phyloP scores from a whole-genome alignment of 1,140 invertebrate species.

The Euglossa dilemma region DNA sequence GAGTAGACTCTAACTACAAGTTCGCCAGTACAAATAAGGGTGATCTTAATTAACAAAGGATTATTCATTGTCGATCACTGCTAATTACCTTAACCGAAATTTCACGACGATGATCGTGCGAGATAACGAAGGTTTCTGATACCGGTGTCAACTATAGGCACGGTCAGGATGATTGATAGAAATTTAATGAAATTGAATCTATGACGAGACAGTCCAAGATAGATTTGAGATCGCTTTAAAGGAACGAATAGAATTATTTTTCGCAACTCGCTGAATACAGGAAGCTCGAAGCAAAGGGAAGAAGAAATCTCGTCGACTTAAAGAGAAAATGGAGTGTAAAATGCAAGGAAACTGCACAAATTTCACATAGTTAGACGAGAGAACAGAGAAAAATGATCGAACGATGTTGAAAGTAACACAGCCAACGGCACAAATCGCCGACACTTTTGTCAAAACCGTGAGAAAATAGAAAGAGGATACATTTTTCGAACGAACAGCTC shows the following conservation, averaged over 20 bases:
- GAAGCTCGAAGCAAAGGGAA: not conserved
- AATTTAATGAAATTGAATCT: too few species aligned
- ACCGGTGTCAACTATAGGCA: too few species aligned
- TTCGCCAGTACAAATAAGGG: not conserved
- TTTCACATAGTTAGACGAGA: constrained; percentile 43
- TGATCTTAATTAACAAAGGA: not conserved
- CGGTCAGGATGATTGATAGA: too few species aligned
- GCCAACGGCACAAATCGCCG: not conserved
- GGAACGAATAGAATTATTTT: too few species aligned
- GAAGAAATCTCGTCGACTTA: not conserved
- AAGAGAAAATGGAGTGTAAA: not conserved
- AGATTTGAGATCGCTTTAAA: too few species aligned
- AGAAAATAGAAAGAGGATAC: not conserved
- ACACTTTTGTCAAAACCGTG: not conserved
- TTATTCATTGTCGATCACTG: too few species aligned
- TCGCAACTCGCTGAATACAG: not conserved
- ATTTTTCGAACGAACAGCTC: not conserved
- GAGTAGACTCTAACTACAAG: not conserved
- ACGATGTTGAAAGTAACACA: constrained; percentile 23
- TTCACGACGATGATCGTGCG: too few species aligned
- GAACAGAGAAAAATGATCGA: not conserved
- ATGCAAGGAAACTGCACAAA: constrained; percentile 22
- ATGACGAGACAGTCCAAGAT: too few species aligned
- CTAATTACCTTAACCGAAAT: too few species aligned
- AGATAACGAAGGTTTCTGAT: too few species aligned